Evolutionary conservation across 2,113 vertebrate species (phyloP).

Genomic region (Protobothrops flavoviridis): DNA sequence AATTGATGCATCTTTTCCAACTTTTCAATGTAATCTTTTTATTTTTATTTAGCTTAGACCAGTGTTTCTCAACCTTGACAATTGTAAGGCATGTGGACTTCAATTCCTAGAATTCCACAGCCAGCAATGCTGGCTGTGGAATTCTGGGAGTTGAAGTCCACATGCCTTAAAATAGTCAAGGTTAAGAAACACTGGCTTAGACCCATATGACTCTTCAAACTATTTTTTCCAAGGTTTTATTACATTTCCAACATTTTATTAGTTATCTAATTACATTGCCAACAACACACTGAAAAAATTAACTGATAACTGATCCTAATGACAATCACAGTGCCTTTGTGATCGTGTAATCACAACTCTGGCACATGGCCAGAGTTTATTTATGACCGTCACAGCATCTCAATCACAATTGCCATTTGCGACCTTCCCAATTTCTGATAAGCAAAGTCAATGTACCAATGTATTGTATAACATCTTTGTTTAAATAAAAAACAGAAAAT

Average conservation of each 20-base stretch:
- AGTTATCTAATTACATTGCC: background rate
- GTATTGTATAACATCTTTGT: background rate
- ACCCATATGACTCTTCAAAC: background rate
- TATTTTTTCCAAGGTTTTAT: background rate
- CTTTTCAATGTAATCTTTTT: background rate
- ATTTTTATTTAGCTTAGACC: background rate
- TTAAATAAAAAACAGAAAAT: background rate
- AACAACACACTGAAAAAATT: background rate
- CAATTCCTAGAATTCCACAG: no score
- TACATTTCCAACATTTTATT: background rate
- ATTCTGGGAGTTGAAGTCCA: no score
- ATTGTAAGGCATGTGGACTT: no score
- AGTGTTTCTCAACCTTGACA: no score
- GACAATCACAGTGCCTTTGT: background rate
- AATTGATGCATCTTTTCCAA: background rate
- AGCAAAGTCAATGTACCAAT: background rate
- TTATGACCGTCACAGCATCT: background rate
- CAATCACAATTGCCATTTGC: background rate
- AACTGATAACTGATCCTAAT: background rate
- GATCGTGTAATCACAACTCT: background rate
- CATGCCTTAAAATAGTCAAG: no score
- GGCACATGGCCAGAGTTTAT: background rate
- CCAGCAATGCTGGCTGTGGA: no score
- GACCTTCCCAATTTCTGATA: background rate
- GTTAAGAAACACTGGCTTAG: background rate